A percentile compares a stretch with the other conserved stretches of the same genome.
These are phyloP conservation scores for Pocillopora meandrina DNA, from an alignment of 92 coral and sea anemone genomes.

Conservation along the genomic window DNA sequence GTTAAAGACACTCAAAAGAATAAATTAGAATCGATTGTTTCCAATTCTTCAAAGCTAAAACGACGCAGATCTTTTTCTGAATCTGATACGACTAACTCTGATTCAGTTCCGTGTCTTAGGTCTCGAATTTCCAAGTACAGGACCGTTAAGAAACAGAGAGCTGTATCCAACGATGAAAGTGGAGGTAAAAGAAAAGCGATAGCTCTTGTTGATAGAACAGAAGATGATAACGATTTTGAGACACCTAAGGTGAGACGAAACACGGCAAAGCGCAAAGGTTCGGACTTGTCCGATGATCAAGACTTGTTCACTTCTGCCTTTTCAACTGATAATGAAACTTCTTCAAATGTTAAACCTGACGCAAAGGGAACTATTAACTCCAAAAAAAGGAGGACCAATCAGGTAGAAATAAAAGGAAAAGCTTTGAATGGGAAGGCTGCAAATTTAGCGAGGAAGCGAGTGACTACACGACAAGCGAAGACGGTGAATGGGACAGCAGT, in stretches of 20 bases:
- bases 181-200: neutral
- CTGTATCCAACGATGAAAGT: no score
- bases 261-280: slow-evolving; percentile 26
- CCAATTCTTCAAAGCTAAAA: neutral
- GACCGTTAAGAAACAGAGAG: neutral
- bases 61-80: slow-evolving; percentile 22
- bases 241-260: slow-evolving; percentile 22
- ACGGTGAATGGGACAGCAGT: neutral
- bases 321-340: neutral
- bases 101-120: neutral
- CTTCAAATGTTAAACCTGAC: neutral
- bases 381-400: slow-evolving; percentile 6
- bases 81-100: slow-evolving; percentile 2
- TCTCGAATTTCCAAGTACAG: neutral
- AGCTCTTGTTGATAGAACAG: neutral
- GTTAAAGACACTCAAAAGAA: neutral
- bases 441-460: neutral
- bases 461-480: neutral
- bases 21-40: neutral
- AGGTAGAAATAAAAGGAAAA: neutral
- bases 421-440: neutral
- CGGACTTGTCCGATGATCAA: slow-evolving; percentile 24
- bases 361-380: neutral
- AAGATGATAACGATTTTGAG: slow-evolving; percentile 36
- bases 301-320: neutral